Conservation (phyloP, 2,797 vertebrate genomes). For the Lates japonicus region DNA sequence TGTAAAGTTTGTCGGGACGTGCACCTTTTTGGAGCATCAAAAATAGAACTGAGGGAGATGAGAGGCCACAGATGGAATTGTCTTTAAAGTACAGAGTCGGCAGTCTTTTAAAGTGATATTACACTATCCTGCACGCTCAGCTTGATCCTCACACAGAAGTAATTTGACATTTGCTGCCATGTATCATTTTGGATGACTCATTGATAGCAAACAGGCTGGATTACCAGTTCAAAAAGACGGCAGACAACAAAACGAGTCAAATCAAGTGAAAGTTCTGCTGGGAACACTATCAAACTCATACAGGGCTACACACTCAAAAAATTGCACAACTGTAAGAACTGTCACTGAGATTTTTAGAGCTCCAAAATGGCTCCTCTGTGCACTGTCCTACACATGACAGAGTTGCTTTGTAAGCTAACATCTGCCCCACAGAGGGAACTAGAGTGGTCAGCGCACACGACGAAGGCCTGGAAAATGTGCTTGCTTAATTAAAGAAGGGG, state of each 20-base stretch:
- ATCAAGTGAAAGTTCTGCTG: constrained; percentile 9
- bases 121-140: constrained; percentile 52
- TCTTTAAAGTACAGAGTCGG: constrained; percentile 55
- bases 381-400: constrained; percentile 49
- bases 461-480: constrained; percentile 68
- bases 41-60: constrained; percentile 60
- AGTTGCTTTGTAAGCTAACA: constrained; percentile 70
- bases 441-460: constrained; percentile 60
- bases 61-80: constrained; percentile 62
- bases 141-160: constrained; percentile 57
- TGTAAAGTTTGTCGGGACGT: constrained; percentile 66
- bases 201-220: constrained; percentile 42
- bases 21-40: constrained; percentile 50
- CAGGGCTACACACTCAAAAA: background rate
- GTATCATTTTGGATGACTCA: constrained; percentile 49
- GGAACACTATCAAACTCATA: constrained; percentile 21
- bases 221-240: constrained; percentile 35
- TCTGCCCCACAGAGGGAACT: constrained; percentile 61
- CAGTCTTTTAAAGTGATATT: constrained; percentile 62
- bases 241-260: constrained; percentile 29
- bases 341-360: constrained; percentile 15
- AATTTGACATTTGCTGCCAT: constrained; percentile 62
- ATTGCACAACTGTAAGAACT: background rate
- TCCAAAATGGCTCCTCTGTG: constrained; percentile 41
- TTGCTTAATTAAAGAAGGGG: constrained; percentile 84